These are phyloP conservation scores for Parus major DNA, from an alignment of 2,113 vertebrate genomes.

Conservation along the genomic window DNA sequence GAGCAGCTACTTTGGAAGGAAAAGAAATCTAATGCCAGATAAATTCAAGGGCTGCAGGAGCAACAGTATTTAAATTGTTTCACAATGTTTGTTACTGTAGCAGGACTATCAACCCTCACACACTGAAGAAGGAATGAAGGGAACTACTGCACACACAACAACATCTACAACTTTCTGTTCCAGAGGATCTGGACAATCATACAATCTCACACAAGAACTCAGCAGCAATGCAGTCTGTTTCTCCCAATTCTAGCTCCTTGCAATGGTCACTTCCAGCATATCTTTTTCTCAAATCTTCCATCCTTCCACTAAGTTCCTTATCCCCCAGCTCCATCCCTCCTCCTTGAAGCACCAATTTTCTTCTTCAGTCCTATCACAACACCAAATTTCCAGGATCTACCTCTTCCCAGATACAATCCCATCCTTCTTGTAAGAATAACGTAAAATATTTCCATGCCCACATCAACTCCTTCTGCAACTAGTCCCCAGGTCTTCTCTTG, in stretches of 20 bases:
- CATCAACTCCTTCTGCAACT: not conserved
- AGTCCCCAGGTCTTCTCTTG: not conserved
- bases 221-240: not conserved
- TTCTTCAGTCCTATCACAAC: not conserved
- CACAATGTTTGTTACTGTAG: not conserved
- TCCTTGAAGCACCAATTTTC: not conserved
- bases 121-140: not conserved
- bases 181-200: not conserved
- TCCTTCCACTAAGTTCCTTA: not conserved
- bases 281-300: not conserved
- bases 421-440: not conserved
- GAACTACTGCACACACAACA: not conserved
- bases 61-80: not conserved
- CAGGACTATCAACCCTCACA: not conserved
- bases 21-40: not conserved
- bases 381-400: not conserved
- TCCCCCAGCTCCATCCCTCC: not conserved
- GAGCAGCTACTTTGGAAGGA: not conserved
- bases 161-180: rapidly evolving
- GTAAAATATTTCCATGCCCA: not conserved
- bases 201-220: not conserved
- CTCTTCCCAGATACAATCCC: not conserved
- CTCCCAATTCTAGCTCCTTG: not conserved
- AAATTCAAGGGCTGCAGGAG: not conserved
- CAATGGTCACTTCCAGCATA: not conserved